These are phyloP conservation scores for Falco naumanni DNA, from an alignment of 2,797 vertebrate species.

Conservation along the genomic window DNA sequence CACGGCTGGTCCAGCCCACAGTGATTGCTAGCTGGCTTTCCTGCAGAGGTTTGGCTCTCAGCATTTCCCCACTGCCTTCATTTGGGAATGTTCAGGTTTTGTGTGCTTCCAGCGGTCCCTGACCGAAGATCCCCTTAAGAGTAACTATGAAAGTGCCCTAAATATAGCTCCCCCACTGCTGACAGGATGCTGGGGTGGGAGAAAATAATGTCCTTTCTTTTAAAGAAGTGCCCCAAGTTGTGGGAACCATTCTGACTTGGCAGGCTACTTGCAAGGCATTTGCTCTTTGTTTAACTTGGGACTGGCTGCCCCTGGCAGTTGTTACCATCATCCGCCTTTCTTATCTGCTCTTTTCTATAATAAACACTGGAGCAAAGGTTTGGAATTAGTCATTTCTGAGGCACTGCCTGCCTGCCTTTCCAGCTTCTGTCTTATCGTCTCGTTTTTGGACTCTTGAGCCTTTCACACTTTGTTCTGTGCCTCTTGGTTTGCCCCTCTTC, in stretches of 20 bases:
- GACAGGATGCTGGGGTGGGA: background rate
- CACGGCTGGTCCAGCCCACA: background rate
- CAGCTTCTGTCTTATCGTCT: background rate
- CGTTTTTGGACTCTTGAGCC: background rate
- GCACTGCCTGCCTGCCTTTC: slow-evolving; percentile 53
- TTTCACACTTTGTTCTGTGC: background rate
- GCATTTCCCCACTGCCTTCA: background rate
- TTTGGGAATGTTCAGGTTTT: background rate
- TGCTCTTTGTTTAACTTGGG: slow-evolving; percentile 72
- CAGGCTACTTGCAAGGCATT: slow-evolving; percentile 32
- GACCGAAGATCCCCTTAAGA: background rate
- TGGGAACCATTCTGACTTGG: slow-evolving; percentile 67
- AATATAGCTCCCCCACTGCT: background rate
- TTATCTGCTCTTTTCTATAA: slow-evolving; percentile 50
- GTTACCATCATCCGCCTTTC: slow-evolving; percentile 15
- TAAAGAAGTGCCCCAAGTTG: slow-evolving; percentile 43
- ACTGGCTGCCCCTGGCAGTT: slow-evolving; percentile 56
- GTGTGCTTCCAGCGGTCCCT: background rate
- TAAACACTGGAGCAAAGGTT: slow-evolving; percentile 67
- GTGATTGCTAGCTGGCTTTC: background rate
- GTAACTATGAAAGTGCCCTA: background rate
- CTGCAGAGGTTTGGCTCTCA: background rate
- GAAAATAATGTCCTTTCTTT: background rate
- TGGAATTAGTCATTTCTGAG: slow-evolving; percentile 63
- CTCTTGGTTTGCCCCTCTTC: background rate